These are phyloP conservation scores for Chrysolophus pictus DNA, from an alignment of 2,797 vertebrate species.

Conservation along the genomic window DNA sequence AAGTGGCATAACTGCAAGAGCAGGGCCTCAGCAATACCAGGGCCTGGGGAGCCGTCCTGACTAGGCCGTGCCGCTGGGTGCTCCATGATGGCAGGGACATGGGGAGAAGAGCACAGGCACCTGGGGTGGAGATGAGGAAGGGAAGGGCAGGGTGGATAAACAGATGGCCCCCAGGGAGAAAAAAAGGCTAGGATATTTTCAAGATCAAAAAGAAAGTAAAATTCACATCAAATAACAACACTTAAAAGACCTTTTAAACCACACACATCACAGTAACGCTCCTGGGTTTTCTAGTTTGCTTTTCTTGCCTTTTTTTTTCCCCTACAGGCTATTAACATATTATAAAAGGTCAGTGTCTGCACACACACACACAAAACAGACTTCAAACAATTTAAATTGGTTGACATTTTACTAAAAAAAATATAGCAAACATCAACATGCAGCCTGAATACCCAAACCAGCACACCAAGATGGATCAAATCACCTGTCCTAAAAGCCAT, in stretches of 20 bases:
- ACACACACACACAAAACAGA: neutral
- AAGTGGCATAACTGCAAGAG: neutral
- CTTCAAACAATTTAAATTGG: neutral
- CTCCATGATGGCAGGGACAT: neutral
- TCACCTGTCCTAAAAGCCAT: neutral
- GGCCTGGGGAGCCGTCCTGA: neutral
- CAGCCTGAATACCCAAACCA: neutral
- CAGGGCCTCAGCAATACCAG: neutral
- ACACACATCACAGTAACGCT: neutral
- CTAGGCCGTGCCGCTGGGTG: accelerated
- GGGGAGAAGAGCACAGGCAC: neutral
- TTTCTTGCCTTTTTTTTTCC: neutral
- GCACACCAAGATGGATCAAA: neutral
- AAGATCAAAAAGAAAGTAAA: neutral
- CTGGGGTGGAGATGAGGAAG: neutral
- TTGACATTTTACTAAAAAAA: neutral
- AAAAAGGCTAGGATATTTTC: neutral
- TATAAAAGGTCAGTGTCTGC: neutral
- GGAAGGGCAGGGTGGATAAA: neutral
- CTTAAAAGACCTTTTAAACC: neutral
- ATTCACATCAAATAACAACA: neutral
- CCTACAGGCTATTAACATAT: neutral
- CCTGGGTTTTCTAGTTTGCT: neutral
- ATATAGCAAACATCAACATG: neutral
- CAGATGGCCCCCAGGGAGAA: neutral